Percentiles rank a stretch among this genome's conserved stretches.
phyloP scores from a whole-genome alignment of 2,888 invertebrate genomes.

The Ennomos erosarius region DNA sequence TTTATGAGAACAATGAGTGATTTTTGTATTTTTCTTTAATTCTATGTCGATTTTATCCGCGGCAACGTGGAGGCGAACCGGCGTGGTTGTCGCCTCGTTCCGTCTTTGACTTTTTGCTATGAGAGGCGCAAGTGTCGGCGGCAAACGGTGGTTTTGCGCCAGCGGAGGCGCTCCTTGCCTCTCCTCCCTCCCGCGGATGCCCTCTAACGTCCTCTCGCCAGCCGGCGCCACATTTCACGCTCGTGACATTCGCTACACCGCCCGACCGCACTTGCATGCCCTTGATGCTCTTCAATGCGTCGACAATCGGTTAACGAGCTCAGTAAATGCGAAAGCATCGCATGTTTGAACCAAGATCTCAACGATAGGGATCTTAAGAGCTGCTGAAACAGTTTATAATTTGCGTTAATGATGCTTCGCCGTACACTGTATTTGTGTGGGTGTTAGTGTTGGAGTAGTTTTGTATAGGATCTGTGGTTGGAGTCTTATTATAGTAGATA shows the following conservation, averaged over 20 bases:
- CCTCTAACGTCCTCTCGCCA: slow-evolving; percentile 46
- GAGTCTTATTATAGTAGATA: background rate
- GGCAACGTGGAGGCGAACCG: slow-evolving; percentile 75
- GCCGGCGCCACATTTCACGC: slow-evolving; percentile 73
- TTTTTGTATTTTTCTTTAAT: slow-evolving; percentile 85
- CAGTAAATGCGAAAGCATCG: slow-evolving; percentile 47
- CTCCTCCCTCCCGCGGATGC: slow-evolving; percentile 40
- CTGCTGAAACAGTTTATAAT: slow-evolving; percentile 40
- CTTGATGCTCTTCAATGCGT: slow-evolving; percentile 51
- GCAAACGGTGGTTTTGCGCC: slow-evolving; percentile 69
- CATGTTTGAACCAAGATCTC: slow-evolving; percentile 39
- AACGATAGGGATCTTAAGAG: slow-evolving; percentile 39
- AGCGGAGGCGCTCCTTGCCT: slow-evolving; percentile 59
- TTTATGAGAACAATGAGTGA: slow-evolving; percentile 85
- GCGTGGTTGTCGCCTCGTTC: slow-evolving; percentile 79
- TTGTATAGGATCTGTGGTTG: too few species aligned
- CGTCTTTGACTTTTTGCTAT: slow-evolving; percentile 80
- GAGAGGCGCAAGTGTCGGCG: slow-evolving; percentile 75
- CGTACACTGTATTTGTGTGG: slow-evolving; percentile 17
- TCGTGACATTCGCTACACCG: slow-evolving; percentile 49
- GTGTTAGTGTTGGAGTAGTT: slow-evolving; percentile 9
- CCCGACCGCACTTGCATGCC: slow-evolving; percentile 50
- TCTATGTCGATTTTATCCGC: slow-evolving; percentile 85
- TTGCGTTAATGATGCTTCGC: slow-evolving; percentile 39
- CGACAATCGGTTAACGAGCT: slow-evolving; percentile 52